A percentile compares a stretch with the other conserved stretches of the same genome.
Conservation (phyloP, 1,140 invertebrate species). For the Diorhabda sublineata region DNA sequence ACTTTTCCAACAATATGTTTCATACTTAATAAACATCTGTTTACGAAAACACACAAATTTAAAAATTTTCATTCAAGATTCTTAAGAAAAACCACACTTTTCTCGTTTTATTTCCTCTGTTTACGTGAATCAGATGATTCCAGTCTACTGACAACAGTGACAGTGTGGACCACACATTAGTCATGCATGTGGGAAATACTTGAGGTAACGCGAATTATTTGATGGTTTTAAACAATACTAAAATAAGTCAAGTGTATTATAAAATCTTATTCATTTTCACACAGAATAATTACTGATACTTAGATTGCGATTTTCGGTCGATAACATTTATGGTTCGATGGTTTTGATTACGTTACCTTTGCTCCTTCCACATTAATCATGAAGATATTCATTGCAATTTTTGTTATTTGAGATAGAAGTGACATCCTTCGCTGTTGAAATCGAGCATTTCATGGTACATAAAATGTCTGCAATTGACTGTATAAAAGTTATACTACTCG, state of each 20-base stretch:
- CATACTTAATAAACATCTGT: constrained; percentile 48
- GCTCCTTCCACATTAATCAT: not conserved
- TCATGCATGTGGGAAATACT: not conserved
- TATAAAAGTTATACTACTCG: no score
- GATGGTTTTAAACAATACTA: not conserved
- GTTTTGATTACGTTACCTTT: not conserved
- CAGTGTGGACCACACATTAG: not conserved
- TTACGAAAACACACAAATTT: not conserved
- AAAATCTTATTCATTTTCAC: not conserved
- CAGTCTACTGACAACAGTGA: not conserved
- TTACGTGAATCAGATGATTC: constrained; percentile 3
- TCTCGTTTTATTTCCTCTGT: constrained; percentile 1
- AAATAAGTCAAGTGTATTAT: not conserved
- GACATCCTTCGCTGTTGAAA: no score
- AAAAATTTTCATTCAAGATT: not conserved
- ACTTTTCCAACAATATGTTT: constrained; percentile 76
- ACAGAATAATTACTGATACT: not conserved
- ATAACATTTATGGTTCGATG: constrained; percentile 1
- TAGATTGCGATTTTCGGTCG: not conserved
- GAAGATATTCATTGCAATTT: no score
- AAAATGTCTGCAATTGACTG: no score
- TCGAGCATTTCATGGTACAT: no score
- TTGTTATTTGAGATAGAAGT: no score
- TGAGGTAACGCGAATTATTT: not conserved
- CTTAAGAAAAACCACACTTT: not conserved